Evolutionary conservation across 2,113 vertebrate genomes (phyloP).

Genomic region (Carassius carassius): DNA sequence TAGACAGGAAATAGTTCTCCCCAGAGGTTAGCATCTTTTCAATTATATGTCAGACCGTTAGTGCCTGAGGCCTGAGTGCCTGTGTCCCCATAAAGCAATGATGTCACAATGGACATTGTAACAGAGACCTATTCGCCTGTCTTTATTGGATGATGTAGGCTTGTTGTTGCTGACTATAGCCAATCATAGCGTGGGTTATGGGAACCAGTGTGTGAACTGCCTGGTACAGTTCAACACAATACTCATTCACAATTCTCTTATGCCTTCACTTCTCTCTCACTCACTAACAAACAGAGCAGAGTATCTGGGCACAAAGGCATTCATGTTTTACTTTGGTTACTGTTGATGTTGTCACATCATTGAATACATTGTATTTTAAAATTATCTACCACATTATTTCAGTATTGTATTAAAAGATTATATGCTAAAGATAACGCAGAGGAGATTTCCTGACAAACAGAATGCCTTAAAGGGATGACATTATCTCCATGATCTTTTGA

Average conservation of each 20-base stretch:
- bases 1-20: constrained; percentile 6
- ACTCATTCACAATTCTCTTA: constrained; percentile 56
- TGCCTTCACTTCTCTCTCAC: constrained; percentile 21
- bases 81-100: constrained; percentile 39
- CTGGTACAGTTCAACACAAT: constrained; percentile 69
- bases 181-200: constrained; percentile 27
- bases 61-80: not conserved
- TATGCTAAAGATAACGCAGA: not conserved
- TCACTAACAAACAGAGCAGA: constrained; percentile 30
- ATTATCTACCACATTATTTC: not conserved
- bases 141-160: constrained; percentile 35
- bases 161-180: not conserved
- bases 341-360: constrained; percentile 9
- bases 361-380: not conserved
- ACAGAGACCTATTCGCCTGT: not conserved
- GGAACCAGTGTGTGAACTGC: constrained; percentile 60
- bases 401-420: not conserved
- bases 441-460: not conserved
- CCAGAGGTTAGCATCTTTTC: constrained; percentile 2
- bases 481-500: not conserved
- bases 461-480: not conserved
- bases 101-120: constrained; percentile 43
- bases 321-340: not conserved
- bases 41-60: constrained; percentile 47
- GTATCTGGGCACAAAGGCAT: constrained; percentile 8